These are phyloP conservation scores for Tricholauxania praeusta DNA, from an alignment of 2,888 invertebrate genomes.

Conservation along the genomic window DNA sequence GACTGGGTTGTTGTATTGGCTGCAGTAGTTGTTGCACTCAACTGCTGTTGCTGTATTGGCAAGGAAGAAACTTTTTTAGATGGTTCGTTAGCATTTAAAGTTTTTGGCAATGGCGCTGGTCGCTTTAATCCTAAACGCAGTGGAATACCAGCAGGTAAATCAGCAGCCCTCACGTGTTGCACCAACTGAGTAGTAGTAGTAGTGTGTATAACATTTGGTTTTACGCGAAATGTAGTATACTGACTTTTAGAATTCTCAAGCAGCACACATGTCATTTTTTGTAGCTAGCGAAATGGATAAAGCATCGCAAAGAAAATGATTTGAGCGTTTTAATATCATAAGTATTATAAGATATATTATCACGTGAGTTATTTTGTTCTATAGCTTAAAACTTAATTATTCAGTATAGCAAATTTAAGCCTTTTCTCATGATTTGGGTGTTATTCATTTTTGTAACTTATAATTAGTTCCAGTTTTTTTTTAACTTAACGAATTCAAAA, in stretches of 20 bases:
- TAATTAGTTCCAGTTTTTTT: too few relatives aligned
- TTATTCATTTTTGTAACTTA: too few relatives aligned
- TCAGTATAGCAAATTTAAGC: too few relatives aligned
- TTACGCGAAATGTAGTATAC: conserved; percentile 59
- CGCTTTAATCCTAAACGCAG: conserved; percentile 57
- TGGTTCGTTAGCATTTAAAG: conserved; percentile 46
- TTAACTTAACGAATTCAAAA: too few relatives aligned
- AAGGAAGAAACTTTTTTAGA: conserved; percentile 31
- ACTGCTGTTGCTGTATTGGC: background rate
- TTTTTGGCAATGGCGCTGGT: conserved; percentile 50
- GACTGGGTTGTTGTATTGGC: background rate
- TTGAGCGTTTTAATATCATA: background rate
- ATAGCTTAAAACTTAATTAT: too few relatives aligned
- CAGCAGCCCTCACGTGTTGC: background rate
- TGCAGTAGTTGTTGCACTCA: background rate
- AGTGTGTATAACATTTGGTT: conserved; percentile 36
- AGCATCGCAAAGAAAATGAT: conserved; percentile 15
- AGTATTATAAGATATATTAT: background rate
- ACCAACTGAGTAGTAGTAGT: conserved; percentile 26
- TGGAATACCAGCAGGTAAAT: conserved; percentile 5
- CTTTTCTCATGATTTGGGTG: too few relatives aligned
- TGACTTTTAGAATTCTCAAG: conserved; percentile 66
- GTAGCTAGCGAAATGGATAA: conserved; percentile 51
- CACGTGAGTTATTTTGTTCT: too few relatives aligned
- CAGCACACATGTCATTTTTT: conserved; percentile 66